Evolutionary conservation across 2,797 vertebrate species (phyloP), one percentile per base, ranked within the genome.

Genomic region (Falco biarmicus): DNA sequence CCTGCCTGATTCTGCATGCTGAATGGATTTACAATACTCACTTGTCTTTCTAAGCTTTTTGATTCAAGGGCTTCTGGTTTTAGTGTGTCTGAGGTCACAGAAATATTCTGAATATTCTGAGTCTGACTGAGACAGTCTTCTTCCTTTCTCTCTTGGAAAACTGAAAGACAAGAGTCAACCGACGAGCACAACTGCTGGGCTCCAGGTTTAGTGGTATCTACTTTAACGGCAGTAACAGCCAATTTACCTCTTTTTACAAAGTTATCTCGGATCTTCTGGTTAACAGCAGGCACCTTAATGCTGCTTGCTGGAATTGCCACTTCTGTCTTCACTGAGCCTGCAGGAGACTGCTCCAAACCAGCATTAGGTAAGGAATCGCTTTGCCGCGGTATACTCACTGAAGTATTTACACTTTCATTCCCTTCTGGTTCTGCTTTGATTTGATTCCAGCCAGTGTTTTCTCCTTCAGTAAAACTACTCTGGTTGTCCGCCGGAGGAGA

Each of bases 21-120:
- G 92, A 98, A 98, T 20, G 97, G 92, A 96, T 97, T 98, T 63
- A 98, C 80, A n/a, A 87, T 56, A 65, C 57, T 98, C 69, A 97
- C 97, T 95, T 97, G 98, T 79, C 97, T 97, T 95, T 98, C 98
- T 96, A 98, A 88, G 78, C 84, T 97, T 96, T 98, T 97, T 95
- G 97, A 95, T 89, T 96, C 97, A 87, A 97, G 90, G 53, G 88
- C 89, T 71, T 95, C 97, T 74, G 98, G 85, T 96, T 98, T 98
- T 77, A 95, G 93, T 28, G 97, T 90, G 79, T 97, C 97, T 93
- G 97, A 96, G 94, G 96, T 96, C 69, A 96, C 54, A 94, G 97
- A 88, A 93, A 92, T 70, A 97, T 66, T 95, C 19, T 94, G 96
- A 95, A 90, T 66, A 84, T 92, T 95, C 20, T 97, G 97, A 61